Evolutionary conservation across 2,797 vertebrate species (phyloP).

Genomic region (Gambelia wislizenii): DNA sequence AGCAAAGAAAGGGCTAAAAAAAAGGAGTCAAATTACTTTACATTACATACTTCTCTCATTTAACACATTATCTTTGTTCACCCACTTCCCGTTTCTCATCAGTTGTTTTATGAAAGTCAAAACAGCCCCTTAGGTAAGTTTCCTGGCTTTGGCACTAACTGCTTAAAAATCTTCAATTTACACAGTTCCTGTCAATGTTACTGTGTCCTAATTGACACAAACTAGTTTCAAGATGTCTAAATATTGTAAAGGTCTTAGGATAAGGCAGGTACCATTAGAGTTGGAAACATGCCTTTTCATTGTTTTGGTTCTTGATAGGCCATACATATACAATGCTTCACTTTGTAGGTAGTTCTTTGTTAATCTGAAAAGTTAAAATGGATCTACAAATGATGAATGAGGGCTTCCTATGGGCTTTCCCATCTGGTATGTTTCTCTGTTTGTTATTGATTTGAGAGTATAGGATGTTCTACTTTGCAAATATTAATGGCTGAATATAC

Average conservation of each 20-base stretch:
- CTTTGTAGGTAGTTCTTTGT: background rate
- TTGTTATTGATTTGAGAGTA: background rate
- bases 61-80: background rate
- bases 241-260: background rate
- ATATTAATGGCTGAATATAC: background rate
- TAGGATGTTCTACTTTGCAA: background rate
- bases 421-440: background rate
- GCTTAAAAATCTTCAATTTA: conserved; percentile 10
- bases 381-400: too few relatives aligned
- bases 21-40: conserved; percentile 8
- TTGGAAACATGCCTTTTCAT: background rate
- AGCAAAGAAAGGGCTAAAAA: background rate
- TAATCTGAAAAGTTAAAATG: background rate
- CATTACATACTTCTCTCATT: background rate
- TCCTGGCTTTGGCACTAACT: background rate
- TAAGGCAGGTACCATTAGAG: background rate
- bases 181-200: background rate
- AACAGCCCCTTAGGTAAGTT: background rate
- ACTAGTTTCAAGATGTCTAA: background rate
- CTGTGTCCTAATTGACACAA: background rate
- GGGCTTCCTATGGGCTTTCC: background rate
- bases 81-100: background rate
- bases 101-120: background rate
- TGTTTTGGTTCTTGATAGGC: too few relatives aligned
- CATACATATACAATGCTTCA: background rate